These are phyloP conservation scores for Clitarchus hookeri DNA, from an alignment of 2,888 invertebrate species.

Conservation along the genomic window DNA sequence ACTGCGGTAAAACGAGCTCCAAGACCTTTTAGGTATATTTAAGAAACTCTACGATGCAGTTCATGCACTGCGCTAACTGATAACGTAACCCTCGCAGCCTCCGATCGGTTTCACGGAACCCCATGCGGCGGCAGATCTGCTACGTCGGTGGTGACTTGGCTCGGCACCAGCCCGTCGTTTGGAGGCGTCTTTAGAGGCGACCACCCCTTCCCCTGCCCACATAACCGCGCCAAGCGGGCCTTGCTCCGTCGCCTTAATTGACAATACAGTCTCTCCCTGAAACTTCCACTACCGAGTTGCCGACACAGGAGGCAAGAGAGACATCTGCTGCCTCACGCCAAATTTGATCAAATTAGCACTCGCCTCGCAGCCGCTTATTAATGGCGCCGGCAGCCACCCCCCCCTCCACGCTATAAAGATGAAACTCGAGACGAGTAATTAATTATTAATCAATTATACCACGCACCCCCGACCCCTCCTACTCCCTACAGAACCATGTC, in stretches of 20 bases:
- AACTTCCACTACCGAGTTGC: neutral
- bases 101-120: too few relatives aligned
- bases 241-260: neutral
- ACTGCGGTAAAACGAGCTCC: too few relatives aligned
- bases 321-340: neutral
- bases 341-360: slow-evolving; percentile 14
- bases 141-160: too few relatives aligned
- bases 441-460: neutral
- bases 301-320: neutral
- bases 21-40: too few relatives aligned
- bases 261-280: neutral
- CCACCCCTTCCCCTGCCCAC: too few relatives aligned
- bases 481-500: too few relatives aligned
- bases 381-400: neutral
- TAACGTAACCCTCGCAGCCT: too few relatives aligned
- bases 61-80: too few relatives aligned
- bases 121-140: too few relatives aligned
- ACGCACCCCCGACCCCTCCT: neutral
- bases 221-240: neutral
- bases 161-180: too few relatives aligned
- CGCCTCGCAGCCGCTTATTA: slow-evolving; percentile 1
- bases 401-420: neutral
- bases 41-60: too few relatives aligned
- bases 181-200: too few relatives aligned
- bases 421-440: neutral